Conservation (phyloP, 2,797 vertebrate genomes). For the Cyprinodon diabolis region DNA sequence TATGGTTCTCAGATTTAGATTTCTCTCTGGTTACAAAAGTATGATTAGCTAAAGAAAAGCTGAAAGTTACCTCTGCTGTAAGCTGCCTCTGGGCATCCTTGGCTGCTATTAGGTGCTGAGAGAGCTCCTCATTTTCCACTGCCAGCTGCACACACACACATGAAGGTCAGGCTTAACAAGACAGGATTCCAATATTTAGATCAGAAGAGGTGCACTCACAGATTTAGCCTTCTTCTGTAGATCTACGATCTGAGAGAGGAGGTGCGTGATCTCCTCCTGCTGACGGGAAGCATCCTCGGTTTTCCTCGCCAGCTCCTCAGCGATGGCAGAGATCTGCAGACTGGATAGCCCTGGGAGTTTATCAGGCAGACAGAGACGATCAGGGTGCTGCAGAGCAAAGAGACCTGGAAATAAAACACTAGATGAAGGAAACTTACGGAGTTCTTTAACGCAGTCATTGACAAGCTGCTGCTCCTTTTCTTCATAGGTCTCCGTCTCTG, state of each 20-base stretch:
- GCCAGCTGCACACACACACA: constrained; percentile 80
- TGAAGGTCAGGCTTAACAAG: background rate
- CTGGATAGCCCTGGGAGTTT: constrained; percentile 86
- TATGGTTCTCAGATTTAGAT: background rate
- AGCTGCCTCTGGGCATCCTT: constrained; percentile 98
- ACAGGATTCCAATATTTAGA: background rate
- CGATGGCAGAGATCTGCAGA: constrained; percentile 91
- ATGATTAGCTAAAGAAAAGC: background rate
- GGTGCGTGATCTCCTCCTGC: constrained; percentile 97
- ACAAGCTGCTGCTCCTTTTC: constrained; percentile 98
- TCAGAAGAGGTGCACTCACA: constrained; percentile 74
- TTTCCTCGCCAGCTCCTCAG: constrained; percentile 94
- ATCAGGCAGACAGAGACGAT: background rate
- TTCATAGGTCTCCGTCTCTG: constrained; percentile 94
- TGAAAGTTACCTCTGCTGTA: constrained; percentile 86
- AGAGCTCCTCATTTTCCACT: constrained; percentile 96
- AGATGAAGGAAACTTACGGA: constrained; percentile 79
- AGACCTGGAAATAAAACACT: background rate
- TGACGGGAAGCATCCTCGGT: constrained; percentile 97
- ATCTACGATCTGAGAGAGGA: constrained; percentile 96
- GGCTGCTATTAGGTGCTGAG: constrained; percentile 92
- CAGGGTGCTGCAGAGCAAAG: background rate
- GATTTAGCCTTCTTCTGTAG: constrained; percentile 97
- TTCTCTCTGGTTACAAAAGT: background rate
- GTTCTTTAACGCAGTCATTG: constrained; percentile 97